Conservation (phyloP, 1,140 invertebrate genomes). For the Leptinotarsa texana region DNA sequence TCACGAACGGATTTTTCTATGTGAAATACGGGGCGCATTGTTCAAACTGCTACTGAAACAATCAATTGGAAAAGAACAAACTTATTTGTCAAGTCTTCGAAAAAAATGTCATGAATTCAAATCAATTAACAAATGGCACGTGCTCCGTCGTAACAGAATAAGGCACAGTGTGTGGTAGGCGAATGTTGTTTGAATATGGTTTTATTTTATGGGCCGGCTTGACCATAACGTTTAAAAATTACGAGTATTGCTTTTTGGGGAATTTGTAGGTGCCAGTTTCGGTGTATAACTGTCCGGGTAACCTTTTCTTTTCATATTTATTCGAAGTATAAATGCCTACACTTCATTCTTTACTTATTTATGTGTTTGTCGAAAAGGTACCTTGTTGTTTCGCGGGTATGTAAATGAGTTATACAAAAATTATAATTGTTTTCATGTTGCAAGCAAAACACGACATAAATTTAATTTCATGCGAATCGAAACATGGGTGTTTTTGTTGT, state of each 20-base stretch:
- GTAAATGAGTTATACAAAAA: background rate
- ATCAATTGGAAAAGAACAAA: no score
- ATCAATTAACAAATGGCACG: background rate
- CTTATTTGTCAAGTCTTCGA: no score
- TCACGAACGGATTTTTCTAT: no score
- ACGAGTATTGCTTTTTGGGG: constrained; percentile 29
- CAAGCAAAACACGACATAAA: no score
- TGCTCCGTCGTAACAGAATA: constrained; percentile 22
- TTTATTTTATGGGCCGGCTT: constrained; percentile 19
- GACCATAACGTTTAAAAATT: constrained; percentile 28
- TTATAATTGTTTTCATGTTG: constrained; percentile 9
- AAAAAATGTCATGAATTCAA: no score
- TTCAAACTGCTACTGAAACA: no score
- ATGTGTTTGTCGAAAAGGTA: constrained; percentile 3
- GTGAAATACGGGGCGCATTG: no score
- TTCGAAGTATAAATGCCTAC: constrained; percentile 26
- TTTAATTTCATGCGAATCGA: no score
- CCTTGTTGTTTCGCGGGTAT: background rate
- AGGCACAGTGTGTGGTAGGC: constrained; percentile 24
- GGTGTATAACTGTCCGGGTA: constrained; percentile 18
- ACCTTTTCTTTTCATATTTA: constrained; percentile 26
- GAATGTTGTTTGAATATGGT: constrained; percentile 24
- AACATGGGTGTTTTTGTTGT: no score
- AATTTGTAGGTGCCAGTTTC: constrained; percentile 25
- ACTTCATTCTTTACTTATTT: constrained; percentile 22